Base-by-base conservation (phyloP, 2,113 vertebrate genomes). In the Podocnemis expansa region DNA sequence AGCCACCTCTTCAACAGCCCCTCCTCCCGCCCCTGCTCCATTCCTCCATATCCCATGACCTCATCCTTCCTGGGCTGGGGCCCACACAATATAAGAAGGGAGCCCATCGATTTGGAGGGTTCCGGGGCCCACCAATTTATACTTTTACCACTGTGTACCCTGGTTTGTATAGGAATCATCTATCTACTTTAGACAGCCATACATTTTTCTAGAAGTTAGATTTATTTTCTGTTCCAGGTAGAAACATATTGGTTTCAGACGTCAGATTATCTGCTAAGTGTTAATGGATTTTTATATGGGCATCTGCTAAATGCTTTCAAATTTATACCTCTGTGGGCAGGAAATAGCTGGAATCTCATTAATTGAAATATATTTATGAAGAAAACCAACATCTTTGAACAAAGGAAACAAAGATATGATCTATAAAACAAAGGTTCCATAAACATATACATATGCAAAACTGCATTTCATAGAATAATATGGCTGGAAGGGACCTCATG, bases 341-440 rank as follows among this genome's bases (percentile, higher is more conserved):
- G 56, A 96, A 93, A 93, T 88, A 97, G 88, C 54, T 97, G 93
- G 83, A 94, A 95, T 93, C 89, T 88, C 94, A 96, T 93, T 93
- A 96, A 96, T 94, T 92, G 89, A 97, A 92, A 96, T 96, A 94
- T 97, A 96, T 97, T 95, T 95, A 93, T 87, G 25, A 87, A 88
- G 87, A 63, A 90, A 89, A 95, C 12, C 60, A 89, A 25, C 75
- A 76, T 38, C 58, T 87, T 82, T 91, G 95, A 96, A 17, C 70
- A 93, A 94, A 97, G 56, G 80, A 96, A 96, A 94, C 90, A 96
- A 82, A 95, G 81, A 91, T 88, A 88, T 87, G 89, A 96, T 95
- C 80, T 92, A 88, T 60, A 84, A 96, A 54, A 86, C 89, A 94
- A 91, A 95, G 86, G 87, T 91, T 80, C 17, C 82, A 84, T 43